Conservation (phyloP, 1,140 invertebrate genomes). For the Tetramorium alpestre region DNA sequence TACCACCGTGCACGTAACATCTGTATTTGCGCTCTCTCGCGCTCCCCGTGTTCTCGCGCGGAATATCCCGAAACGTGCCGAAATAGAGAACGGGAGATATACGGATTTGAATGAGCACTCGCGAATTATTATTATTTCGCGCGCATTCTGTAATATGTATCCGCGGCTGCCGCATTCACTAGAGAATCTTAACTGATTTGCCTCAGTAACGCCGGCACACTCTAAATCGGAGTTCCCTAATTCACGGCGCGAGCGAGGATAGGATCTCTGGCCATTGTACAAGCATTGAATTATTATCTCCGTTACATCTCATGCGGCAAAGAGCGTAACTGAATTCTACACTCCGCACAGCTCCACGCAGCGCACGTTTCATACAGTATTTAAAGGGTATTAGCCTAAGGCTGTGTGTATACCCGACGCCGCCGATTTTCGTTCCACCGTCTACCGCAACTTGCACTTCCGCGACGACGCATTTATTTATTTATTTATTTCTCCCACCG, state of each 20-base stretch:
- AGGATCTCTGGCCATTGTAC: background rate
- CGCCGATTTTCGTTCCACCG: background rate
- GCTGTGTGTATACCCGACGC: background rate
- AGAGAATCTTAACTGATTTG: background rate
- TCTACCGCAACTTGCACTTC: background rate
- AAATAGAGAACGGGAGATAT: background rate
- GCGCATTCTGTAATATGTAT: background rate
- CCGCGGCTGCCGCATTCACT: background rate
- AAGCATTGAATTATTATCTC: conserved; percentile 5
- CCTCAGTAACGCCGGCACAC: background rate
- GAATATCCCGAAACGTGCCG: background rate
- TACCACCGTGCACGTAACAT: background rate
- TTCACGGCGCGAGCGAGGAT: background rate
- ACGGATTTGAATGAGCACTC: background rate
- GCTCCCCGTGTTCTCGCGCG: background rate
- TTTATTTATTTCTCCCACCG: background rate
- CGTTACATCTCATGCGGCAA: background rate
- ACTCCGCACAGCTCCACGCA: background rate
- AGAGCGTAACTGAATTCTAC: background rate
- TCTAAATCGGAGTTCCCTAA: background rate
- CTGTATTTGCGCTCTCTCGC: conserved; percentile 19
- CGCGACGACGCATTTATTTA: conserved; percentile 7
- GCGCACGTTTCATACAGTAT: background rate
- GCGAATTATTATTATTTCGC: background rate
- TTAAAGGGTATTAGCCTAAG: background rate